Conservation (phyloP, 2,113 vertebrate species). For the Ammodytes dubius region DNA sequence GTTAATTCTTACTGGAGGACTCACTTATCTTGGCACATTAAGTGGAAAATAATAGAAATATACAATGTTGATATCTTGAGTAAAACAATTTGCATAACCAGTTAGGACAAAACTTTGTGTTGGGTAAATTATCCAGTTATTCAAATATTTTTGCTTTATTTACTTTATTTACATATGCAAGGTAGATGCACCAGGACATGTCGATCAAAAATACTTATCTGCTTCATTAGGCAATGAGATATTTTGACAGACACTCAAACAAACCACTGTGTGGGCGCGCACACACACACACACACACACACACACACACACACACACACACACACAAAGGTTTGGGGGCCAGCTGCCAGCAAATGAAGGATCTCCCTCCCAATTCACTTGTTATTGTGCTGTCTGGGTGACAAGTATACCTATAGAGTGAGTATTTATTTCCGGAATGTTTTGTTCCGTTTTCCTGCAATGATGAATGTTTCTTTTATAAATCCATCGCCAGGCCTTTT, state of each 20-base stretch:
- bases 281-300: conserved; percentile 19
- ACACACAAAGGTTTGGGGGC: conserved; percentile 74
- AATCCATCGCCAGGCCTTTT: conserved; percentile 88
- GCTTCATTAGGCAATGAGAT: conserved; percentile 14
- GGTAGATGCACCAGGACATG: conserved; percentile 5
- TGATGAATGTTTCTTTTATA: conserved; percentile 92
- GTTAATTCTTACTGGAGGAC: conserved; percentile 77
- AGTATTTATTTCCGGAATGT: conserved; percentile 94
- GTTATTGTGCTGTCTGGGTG: conserved; percentile 90
- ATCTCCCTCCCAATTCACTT: conserved; percentile 88
- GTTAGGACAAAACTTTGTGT: conserved; percentile 3
- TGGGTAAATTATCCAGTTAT: background rate
- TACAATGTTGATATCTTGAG: conserved; percentile 9
- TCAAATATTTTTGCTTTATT: background rate
- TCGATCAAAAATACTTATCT: conserved; percentile 26
- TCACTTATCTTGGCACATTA: conserved; percentile 45
- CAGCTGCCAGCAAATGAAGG: conserved; percentile 85
- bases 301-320: conserved; percentile 35
- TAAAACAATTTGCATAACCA: conserved; percentile 18
- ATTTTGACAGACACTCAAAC: conserved; percentile 23
- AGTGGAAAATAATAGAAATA: conserved; percentile 52
- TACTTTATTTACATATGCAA: conserved; percentile 12
- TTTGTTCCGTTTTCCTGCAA: conserved; percentile 99
- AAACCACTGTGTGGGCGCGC: conserved; percentile 18
- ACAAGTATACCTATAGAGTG: conserved; percentile 91